A percentile compares a stretch with the other conserved stretches of the same genome.
Conservation (phyloP, 2,888 invertebrate species). For the Himalopsyche japonica region DNA sequence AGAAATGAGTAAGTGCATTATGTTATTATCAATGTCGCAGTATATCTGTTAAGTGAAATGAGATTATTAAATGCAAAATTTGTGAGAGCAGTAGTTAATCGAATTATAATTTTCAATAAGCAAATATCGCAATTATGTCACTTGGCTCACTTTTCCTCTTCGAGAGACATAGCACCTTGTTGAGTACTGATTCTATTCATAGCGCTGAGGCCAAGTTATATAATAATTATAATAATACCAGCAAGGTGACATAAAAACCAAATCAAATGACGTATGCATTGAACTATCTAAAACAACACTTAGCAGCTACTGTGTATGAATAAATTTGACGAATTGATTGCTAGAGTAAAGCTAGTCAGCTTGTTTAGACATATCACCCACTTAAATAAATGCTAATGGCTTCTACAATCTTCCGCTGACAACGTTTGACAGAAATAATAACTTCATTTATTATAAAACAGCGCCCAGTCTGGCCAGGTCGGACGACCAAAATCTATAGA, state of each 20-base stretch:
- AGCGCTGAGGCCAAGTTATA: no score
- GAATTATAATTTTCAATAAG: no score
- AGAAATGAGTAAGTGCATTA: no score
- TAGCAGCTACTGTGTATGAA: background rate
- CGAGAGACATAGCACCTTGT: no score
- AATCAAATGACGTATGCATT: background rate
- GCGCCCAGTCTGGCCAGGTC: background rate
- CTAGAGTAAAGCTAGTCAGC: background rate
- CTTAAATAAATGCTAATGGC: constrained; percentile 38
- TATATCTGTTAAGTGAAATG: no score
- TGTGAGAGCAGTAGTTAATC: no score
- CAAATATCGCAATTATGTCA: no score
- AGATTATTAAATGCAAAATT: no score
- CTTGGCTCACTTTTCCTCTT: no score
- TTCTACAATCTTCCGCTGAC: constrained; percentile 22
- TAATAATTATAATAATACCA: background rate
- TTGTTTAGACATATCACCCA: constrained; percentile 37
- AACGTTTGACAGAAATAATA: constrained; percentile 34
- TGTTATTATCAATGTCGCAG: no score
- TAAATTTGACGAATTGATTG: background rate
- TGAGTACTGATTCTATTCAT: no score
- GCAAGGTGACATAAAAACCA: background rate
- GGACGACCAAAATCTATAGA: background rate
- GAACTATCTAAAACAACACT: background rate
- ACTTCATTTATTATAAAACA: constrained; percentile 36